A percentile compares a stretch with the other conserved stretches of the same genome.
These are phyloP conservation scores for Spodoptera picta DNA, from an alignment of 2,888 invertebrate species.

Conservation along the genomic window DNA sequence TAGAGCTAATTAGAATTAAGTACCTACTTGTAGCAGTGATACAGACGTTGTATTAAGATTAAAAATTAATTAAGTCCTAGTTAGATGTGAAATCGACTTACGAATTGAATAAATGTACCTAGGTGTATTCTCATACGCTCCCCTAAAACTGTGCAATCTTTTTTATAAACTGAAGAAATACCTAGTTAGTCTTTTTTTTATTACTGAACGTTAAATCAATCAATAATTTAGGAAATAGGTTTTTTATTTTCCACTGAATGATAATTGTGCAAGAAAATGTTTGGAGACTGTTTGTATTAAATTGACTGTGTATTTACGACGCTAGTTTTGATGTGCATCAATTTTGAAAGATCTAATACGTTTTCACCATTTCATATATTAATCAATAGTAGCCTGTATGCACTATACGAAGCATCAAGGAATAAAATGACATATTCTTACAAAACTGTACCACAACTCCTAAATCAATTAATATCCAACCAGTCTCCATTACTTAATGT, in stretches of 20 bases:
- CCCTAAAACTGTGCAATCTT: conserved; percentile 31
- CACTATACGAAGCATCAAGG: no score
- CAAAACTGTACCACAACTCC: no score
- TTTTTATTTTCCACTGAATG: conserved; percentile 32
- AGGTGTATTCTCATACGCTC: conserved; percentile 30
- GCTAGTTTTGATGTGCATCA: no score
- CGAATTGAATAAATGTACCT: conserved; percentile 27
- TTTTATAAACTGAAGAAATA: conserved; percentile 26
- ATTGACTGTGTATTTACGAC: conserved; percentile 7
- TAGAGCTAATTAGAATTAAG: conserved; percentile 42
- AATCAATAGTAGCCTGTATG: no score
- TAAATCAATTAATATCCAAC: conserved; percentile 27
- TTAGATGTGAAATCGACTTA: conserved; percentile 38
- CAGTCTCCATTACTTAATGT: conserved; percentile 29
- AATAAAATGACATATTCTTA: no score
- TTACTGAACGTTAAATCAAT: conserved; percentile 12
- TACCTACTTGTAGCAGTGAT: conserved; percentile 31
- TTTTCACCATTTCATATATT: no score
- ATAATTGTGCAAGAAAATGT: conserved; percentile 27
- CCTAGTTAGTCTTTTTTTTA: conserved; percentile 19
- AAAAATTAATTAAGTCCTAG: conserved; percentile 33
- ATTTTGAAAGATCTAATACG: no score
- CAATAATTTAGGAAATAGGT: conserved; percentile 16
- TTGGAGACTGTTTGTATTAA: conserved; percentile 37
- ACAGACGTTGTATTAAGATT: conserved; percentile 46